Percentiles rank a stretch among this genome's conserved stretches.
Conservation (phyloP, 2,113 vertebrate genomes). For the Gobio gobio region DNA sequence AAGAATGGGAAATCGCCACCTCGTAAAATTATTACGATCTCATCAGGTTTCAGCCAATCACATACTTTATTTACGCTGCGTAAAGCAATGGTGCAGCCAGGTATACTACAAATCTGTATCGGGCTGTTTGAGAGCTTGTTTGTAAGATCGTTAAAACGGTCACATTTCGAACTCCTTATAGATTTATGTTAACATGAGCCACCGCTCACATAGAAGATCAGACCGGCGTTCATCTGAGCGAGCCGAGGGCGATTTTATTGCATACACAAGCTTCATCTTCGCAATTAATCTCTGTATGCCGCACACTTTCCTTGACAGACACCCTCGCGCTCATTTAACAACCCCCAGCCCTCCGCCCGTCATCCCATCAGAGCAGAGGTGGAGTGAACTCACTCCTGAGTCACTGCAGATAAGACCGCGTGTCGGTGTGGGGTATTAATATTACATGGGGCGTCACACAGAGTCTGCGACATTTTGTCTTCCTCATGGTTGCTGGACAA, state of each 20-base stretch:
- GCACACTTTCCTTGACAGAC: slow-evolving; percentile 32
- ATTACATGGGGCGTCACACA: slow-evolving; percentile 36
- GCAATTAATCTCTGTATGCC: slow-evolving; percentile 36
- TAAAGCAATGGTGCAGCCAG: slow-evolving; percentile 9
- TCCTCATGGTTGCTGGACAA: slow-evolving; percentile 29
- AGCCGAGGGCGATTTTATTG: slow-evolving; percentile 27
- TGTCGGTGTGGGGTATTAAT: slow-evolving; percentile 42
- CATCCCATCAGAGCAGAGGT: slow-evolving; percentile 40
- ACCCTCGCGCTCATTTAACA: slow-evolving; percentile 45
- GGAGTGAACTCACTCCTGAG: slow-evolving; percentile 35
- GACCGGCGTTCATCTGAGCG: background rate
- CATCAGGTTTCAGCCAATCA: background rate
- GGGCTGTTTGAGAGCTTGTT: slow-evolving; percentile 7
- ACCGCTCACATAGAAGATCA: slow-evolving; percentile 14
- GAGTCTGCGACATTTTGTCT: slow-evolving; percentile 1
- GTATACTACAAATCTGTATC: slow-evolving; percentile 8
- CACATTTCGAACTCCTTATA: background rate
- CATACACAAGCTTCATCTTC: slow-evolving; percentile 15
- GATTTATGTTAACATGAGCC: slow-evolving; percentile 5
- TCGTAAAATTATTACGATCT: background rate
- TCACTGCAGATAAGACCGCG: background rate
- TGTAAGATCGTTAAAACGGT: slow-evolving; percentile 6
- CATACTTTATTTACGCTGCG: background rate
- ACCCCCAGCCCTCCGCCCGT: slow-evolving; percentile 41
- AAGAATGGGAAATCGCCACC: background rate